These are phyloP conservation scores for Monochamus saltuarius DNA, from an alignment of 1,140 invertebrate species.

Conservation along the genomic window DNA sequence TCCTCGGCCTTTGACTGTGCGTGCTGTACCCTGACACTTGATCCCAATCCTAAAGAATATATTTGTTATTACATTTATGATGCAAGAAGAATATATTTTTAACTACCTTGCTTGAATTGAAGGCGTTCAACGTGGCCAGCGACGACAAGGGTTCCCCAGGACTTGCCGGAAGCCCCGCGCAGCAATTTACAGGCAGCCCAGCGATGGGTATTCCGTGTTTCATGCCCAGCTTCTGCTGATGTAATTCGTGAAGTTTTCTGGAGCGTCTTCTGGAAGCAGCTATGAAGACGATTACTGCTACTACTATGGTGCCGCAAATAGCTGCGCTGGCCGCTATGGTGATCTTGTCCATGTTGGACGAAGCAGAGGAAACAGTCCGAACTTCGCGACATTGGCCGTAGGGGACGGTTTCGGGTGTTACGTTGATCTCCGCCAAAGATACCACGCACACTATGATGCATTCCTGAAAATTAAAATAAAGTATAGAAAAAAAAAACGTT, in stretches of 20 bases:
- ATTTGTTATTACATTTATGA: neutral
- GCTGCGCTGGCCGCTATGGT: constrained; percentile 90
- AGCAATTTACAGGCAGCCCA: constrained; percentile 73
- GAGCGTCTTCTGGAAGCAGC: constrained; percentile 73
- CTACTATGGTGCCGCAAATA: constrained; percentile 89
- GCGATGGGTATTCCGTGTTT: constrained; percentile 65
- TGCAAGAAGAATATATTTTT: neutral
- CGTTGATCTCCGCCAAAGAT: constrained; percentile 80
- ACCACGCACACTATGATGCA: constrained; percentile 91
- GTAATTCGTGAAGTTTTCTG: constrained; percentile 72
- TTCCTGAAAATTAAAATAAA: constrained; percentile 61
- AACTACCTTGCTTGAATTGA: constrained; percentile 71
- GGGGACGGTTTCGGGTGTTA: constrained; percentile 82
- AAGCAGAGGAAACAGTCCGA: constrained; percentile 74
- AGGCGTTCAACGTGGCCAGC: constrained; percentile 73
- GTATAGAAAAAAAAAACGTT: too few relatives aligned
- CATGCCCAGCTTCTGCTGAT: constrained; percentile 61
- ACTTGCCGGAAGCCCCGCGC: constrained; percentile 68
- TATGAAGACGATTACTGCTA: constrained; percentile 84
- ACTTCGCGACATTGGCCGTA: constrained; percentile 87
- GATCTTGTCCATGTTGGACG: constrained; percentile 90
- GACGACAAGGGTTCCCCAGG: constrained; percentile 78
- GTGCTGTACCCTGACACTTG: constrained; percentile 90
- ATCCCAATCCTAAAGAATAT: constrained; percentile 76
- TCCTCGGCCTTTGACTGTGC: constrained; percentile 78